Base-by-base conservation (phyloP, 2,797 vertebrate genomes). In the Leptoclinus maculatus region DNA sequence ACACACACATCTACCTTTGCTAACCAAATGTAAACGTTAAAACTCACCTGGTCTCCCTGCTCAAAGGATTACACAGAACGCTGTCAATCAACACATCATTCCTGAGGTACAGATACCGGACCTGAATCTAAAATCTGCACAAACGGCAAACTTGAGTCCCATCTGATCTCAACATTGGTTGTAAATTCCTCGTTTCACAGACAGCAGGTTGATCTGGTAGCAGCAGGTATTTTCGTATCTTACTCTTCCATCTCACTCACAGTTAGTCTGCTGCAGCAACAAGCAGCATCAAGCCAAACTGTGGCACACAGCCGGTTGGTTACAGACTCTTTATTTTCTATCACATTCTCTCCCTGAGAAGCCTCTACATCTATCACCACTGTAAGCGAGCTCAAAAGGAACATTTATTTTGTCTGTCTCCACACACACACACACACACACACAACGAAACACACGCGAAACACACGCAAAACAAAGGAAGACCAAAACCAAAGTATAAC, bases 141-240 rank as follows among this genome's bases (percentile, higher is more conserved):
- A 41, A 39, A 59, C 10, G 7, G 29, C 14, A 56, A 74, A 51
- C 19, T 32, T 12, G 47, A 45, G 16, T 75, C 38, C 38, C 23
- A 62, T 74, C 59, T 76, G 56, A 65, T 21, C 36, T 29, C 62
- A 66, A 23, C 45, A 47, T 45, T 49, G 13, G 41, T 27, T 47
- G 32, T 41, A 16, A 12, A 14, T 67, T 72, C n/a, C 29, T 73
- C 38, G 67, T 76, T 76, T 74, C 38, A 39, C 47, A 74, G 63
- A 74, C 54, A 82, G 66, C 73, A 60, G 47, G 64, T 72, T 78
- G 85, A 69, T 82, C 58, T 57, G 71, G 66, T 71, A 64, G 76
- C 79, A 79, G 86, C 79, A 84, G 87, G 75, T 89, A 78, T 83
- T 80, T 70, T 19, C 68, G 57, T 70, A 51, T 81, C 68, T 41